Conservation (phyloP, 2,113 vertebrate species). For the Bubalus kerabau region DNA sequence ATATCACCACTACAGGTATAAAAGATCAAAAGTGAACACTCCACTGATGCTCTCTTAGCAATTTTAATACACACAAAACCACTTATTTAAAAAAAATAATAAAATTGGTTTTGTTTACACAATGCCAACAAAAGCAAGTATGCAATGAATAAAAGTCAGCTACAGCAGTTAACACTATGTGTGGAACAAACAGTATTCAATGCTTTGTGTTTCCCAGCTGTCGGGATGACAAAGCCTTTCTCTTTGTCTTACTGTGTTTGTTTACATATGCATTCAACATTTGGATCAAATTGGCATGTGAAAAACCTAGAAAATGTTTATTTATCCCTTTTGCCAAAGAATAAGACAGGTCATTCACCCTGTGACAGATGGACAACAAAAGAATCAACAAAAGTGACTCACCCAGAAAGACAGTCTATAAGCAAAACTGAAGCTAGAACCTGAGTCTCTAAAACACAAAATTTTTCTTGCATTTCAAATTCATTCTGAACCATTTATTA, state of each 20-base stretch:
- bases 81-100: neutral
- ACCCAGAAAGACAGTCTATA: neutral
- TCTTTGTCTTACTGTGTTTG: conserved; percentile 30
- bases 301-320: conserved; percentile 48
- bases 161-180: conserved; percentile 18
- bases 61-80: neutral
- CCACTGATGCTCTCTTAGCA: neutral
- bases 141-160: conserved; percentile 4
- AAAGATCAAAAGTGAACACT: neutral
- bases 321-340: conserved; percentile 40
- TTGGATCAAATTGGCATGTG: conserved; percentile 22
- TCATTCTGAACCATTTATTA: neutral
- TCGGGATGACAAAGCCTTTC: conserved; percentile 22
- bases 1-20: conserved; percentile 4
- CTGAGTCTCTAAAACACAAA: neutral
- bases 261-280: conserved; percentile 40
- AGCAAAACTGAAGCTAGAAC: neutral
- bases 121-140: neutral
- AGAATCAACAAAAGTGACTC: conserved; percentile 1
- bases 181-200: neutral
- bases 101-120: neutral
- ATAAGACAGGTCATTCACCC: conserved; percentile 28
- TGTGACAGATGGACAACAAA: conserved; percentile 48
- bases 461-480: neutral
- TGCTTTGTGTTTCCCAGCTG: conserved; percentile 37